Percentiles rank a stretch among this genome's conserved stretches.
phyloP scores from a whole-genome alignment of 2,797 vertebrate species.

The Catamblyrhynchus diadema region DNA sequence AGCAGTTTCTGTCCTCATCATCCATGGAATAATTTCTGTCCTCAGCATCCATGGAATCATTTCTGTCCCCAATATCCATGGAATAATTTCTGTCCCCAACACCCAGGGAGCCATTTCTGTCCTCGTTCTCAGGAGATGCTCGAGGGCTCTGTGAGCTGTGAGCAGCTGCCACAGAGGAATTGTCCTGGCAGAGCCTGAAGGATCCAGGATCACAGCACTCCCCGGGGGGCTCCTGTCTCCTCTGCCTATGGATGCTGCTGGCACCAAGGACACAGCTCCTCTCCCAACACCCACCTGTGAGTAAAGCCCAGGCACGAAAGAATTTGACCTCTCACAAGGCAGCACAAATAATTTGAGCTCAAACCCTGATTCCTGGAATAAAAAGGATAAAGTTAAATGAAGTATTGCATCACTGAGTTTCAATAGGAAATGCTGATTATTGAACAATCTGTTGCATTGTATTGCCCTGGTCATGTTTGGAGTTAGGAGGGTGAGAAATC shows the following conservation, averaged over 20 bases:
- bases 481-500: not conserved
- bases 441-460: not conserved
- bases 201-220: not conserved
- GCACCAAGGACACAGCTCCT: not conserved
- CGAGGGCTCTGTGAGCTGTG: not conserved
- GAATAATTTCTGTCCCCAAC: no score
- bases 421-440: not conserved
- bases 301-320: not conserved
- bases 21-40: no score
- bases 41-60: no score
- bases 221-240: not conserved
- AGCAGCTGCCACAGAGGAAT: not conserved
- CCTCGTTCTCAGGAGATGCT: not conserved
- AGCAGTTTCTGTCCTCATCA: no score
- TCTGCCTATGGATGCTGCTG: not conserved
- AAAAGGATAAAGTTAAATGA: not conserved
- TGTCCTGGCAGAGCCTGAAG: not conserved
- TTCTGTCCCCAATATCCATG: no score
- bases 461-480: not conserved
- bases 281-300: not conserved
- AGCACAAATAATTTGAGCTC: not conserved
- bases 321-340: not conserved
- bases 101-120: not conserved
- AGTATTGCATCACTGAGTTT: not conserved
- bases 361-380: not conserved